These are phyloP conservation scores for Actias luna DNA, from an alignment of 2,888 invertebrate species.

Conservation along the genomic window DNA sequence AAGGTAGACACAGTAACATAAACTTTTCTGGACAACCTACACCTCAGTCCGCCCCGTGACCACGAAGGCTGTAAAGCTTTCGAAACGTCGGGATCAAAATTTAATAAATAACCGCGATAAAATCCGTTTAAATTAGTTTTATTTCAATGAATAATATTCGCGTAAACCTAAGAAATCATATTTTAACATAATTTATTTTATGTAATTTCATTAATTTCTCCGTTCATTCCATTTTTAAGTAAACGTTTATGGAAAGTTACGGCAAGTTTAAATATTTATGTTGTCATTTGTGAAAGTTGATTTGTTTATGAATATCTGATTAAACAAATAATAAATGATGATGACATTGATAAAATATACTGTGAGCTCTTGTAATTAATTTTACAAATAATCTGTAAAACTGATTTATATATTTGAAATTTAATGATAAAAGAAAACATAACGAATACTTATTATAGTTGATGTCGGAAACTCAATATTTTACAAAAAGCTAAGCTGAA, in stretches of 20 bases:
- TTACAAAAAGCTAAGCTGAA: too few relatives aligned
- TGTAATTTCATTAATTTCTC: not conserved
- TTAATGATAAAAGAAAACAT: too few relatives aligned
- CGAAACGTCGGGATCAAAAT: too few relatives aligned
- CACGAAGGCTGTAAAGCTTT: too few relatives aligned
- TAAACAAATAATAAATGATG: constrained; percentile 1
- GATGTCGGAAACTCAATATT: too few relatives aligned
- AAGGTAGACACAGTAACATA: too few relatives aligned
- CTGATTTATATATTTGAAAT: not conserved
- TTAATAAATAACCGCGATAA: too few relatives aligned
- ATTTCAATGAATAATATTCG: too few relatives aligned
- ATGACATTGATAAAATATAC: not conserved
- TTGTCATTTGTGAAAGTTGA: not conserved
- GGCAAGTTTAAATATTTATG: not conserved
- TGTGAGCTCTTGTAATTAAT: not conserved
- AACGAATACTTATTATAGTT: too few relatives aligned
- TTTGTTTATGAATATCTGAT: not conserved
- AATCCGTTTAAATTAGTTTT: not conserved
- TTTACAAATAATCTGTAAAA: not conserved
- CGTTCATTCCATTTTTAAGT: not conserved
- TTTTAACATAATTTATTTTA: not conserved
- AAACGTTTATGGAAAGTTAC: not conserved
- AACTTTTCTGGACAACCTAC: too few relatives aligned
- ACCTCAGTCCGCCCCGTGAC: too few relatives aligned
- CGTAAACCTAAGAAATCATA: too few relatives aligned